Evolutionary conservation across 2,113 vertebrate species (phyloP).

Genomic region (Zonotrichia leucophrys): DNA sequence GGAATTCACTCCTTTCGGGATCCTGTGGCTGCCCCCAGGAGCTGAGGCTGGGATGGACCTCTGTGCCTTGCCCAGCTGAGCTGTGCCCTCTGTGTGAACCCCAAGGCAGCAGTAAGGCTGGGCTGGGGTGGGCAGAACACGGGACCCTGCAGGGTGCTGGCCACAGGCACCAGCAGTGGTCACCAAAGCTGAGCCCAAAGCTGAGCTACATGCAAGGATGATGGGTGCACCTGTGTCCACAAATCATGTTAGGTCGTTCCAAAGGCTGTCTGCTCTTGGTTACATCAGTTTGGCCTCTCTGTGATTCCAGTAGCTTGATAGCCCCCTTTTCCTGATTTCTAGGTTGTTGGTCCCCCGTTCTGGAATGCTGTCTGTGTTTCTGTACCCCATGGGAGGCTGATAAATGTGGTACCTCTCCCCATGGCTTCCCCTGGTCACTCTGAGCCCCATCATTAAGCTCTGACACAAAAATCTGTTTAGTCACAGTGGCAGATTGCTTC

Average conservation of each 20-base stretch:
- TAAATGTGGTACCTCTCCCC: neutral
- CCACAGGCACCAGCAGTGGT: rapidly evolving
- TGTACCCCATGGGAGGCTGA: neutral
- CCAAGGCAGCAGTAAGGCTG: neutral
- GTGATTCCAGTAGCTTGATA: neutral
- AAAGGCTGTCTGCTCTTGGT: neutral
- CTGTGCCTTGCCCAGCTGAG: neutral
- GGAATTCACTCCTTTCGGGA: neutral
- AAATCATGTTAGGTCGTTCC: neutral
- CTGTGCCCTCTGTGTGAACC: rapidly evolving
- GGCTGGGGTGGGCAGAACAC: rapidly evolving
- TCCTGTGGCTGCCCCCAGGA: neutral
- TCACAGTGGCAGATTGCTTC: slow-evolving; percentile 48
- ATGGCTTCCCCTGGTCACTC: neutral
- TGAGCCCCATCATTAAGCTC: neutral
- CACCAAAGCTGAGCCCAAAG: neutral
- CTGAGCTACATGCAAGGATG: rapidly evolving
- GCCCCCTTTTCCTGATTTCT: neutral
- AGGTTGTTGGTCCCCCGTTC: neutral
- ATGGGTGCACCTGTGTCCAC: rapidly evolving
- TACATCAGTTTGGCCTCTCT: neutral
- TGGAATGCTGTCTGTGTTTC: neutral
- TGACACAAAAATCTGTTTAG: slow-evolving; percentile 49
- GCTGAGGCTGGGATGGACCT: neutral
- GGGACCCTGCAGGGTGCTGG: neutral